These are phyloP conservation scores for Agrypnus murinus DNA, from an alignment of 2,888 invertebrate species.

Conservation along the genomic window DNA sequence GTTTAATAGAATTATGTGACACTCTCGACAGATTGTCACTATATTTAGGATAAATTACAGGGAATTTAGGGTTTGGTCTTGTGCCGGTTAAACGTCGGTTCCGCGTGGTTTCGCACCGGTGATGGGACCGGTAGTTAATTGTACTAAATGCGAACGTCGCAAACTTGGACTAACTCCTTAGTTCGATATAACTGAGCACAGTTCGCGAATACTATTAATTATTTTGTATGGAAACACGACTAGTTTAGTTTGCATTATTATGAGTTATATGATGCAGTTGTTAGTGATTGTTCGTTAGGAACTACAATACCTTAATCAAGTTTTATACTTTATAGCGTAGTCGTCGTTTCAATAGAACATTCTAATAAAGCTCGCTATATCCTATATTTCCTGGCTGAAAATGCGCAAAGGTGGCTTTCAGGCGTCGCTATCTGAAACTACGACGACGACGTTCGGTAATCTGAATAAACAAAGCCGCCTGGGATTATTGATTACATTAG, in stretches of 20 bases:
- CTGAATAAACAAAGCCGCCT: slow-evolving; percentile 52
- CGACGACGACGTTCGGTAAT: slow-evolving; percentile 36
- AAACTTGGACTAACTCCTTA: slow-evolving; percentile 41
- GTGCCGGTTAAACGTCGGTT: slow-evolving; percentile 45
- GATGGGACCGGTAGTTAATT: slow-evolving; percentile 42
- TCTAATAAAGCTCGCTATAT: not conserved
- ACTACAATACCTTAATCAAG: not conserved
- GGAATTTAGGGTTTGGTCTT: slow-evolving; percentile 29
- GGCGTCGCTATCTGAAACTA: not conserved
- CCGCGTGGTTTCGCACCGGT: slow-evolving; percentile 44
- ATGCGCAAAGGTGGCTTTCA: slow-evolving; percentile 19
- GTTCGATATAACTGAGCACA: slow-evolving; percentile 39
- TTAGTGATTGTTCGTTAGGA: not conserved
- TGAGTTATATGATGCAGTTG: not conserved
- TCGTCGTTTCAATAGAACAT: not conserved
- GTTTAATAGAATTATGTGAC: slow-evolving; percentile 2
- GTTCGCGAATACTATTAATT: slow-evolving; percentile 42
- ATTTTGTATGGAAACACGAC: slow-evolving; percentile 20
- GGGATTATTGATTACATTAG: slow-evolving; percentile 53
- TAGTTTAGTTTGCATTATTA: slow-evolving; percentile 10
- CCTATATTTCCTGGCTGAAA: slow-evolving; percentile 1
- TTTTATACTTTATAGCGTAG: not conserved
- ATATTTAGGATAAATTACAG: slow-evolving; percentile 41
- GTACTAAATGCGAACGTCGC: slow-evolving; percentile 46
- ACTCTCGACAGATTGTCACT: slow-evolving; percentile 40